Base-by-base conservation (phyloP, 1,140 invertebrate genomes). In the Drosophila eugracilis region DNA sequence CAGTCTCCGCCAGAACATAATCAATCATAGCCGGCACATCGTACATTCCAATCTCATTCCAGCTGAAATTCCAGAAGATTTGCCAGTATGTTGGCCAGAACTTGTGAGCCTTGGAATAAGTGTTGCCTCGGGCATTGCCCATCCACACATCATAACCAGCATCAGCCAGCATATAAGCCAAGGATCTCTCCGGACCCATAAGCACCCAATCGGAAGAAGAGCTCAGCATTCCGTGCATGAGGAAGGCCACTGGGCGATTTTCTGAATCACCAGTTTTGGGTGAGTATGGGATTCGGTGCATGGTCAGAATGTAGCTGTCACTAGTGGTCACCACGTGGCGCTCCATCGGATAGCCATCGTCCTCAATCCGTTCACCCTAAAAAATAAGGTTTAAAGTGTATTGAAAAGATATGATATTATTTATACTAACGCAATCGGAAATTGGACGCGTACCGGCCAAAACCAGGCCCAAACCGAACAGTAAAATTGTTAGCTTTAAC, bases 1-100 rank as follows among this genome's bases (percentile, higher is more conserved):
- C 92, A 0, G 95, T 96, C 24, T 65, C 59, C 0, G 92, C 84
- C 10, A 96, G 63, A 14, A 95, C 93, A 71, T 94, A 94, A 77
- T 96, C 93, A 28, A 97, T 92, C 70, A 94, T 93, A 1, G 95
- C 93, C 9, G 95, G 95, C n/a, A 96, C 63, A 90, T 96, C 95
- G 58, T 94, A 94, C 0, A 92, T 81, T 5, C 94, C 95, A 91
- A 96, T 95, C 91, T 96, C 95, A 75, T 96, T 94, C 92, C 93
- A 96, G 65, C 94, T 95, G 75, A 92, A 93, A 66, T 93, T 77
- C 93, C 93, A 94, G 84, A 92, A 94, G 14, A 75, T 9, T 36
- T 86, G 83, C 83, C 78, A 83, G 44, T 37, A 81, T 0, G 83
- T 88, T 12, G 83, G 83, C 66, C 75, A 86, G 22, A 53, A 62